Conservation (phyloP, 2,113 vertebrate genomes). For the Erpornis zantholeuca region DNA sequence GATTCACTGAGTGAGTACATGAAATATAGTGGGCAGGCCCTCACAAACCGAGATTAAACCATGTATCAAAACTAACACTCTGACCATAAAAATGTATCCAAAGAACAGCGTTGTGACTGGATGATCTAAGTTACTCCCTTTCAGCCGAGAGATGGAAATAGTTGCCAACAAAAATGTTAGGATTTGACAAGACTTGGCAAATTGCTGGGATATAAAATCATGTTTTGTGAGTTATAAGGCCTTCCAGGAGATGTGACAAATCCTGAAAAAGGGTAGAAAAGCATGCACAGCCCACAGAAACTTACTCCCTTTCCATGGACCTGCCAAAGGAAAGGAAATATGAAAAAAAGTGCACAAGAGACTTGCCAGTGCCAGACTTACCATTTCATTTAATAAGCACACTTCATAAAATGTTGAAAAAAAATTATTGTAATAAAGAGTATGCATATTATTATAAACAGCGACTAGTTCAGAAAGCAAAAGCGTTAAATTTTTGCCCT, state of each 20-base stretch:
- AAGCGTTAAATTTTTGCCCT: background rate
- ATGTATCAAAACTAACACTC: constrained; percentile 41
- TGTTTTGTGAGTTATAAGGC: constrained; percentile 64
- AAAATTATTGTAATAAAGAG: constrained; percentile 45
- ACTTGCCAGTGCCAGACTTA: constrained; percentile 52
- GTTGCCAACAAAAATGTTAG: constrained; percentile 70
- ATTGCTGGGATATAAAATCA: constrained; percentile 61
- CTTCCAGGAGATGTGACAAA: constrained; percentile 68
- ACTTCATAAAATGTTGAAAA: constrained; percentile 61
- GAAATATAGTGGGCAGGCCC: background rate
- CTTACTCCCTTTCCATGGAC: constrained; percentile 27
- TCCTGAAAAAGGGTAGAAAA: constrained; percentile 60
- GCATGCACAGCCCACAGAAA: constrained; percentile 53
- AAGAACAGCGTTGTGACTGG: constrained; percentile 1
- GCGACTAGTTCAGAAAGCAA: constrained; percentile 21
- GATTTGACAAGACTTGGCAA: constrained; percentile 69
- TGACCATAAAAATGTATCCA: background rate
- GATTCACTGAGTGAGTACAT: constrained; percentile 4
- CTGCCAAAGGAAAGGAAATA: constrained; percentile 67
- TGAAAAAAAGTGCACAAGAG: constrained; percentile 40
- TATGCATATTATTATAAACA: constrained; percentile 42
- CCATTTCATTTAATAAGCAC: constrained; percentile 64
- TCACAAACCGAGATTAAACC: constrained; percentile 7
- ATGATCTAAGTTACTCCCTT: constrained; percentile 56
- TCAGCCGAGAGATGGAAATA: constrained; percentile 17